Conservation (phyloP, 2,113 vertebrate species). For the Zeus faber region DNA sequence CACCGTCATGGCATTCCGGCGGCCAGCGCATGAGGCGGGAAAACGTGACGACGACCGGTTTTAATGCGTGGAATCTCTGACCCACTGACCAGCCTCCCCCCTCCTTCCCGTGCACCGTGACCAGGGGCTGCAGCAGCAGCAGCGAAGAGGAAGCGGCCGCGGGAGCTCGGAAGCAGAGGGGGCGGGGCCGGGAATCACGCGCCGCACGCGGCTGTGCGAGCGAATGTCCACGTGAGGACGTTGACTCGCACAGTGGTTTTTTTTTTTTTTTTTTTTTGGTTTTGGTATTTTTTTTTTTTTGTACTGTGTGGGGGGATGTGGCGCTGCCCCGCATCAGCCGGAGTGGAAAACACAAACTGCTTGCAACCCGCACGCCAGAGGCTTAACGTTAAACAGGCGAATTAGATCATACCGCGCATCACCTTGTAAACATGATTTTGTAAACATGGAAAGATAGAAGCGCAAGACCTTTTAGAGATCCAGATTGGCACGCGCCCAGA, state of each 20-base stretch:
- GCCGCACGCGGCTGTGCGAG: constrained; percentile 72
- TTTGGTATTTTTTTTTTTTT: no score
- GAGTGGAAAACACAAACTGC: neutral
- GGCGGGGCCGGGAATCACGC: constrained; percentile 62
- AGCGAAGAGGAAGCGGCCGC: constrained; percentile 47
- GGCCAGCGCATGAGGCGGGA: constrained; percentile 50
- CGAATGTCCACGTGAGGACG: constrained; percentile 73
- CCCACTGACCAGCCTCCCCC: constrained; percentile 78
- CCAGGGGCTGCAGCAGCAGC: neutral
- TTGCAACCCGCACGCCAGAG: constrained; percentile 21
- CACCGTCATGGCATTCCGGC: neutral
- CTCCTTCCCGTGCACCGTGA: no score
- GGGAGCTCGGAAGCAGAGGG: constrained; percentile 35
- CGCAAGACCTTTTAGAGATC: no score
- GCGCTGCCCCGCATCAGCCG: constrained; percentile 19
- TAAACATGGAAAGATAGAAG: no score
- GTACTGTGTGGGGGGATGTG: constrained; percentile 43
- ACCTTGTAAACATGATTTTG: no score
- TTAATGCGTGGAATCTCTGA: constrained; percentile 65
- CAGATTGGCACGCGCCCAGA: no score
- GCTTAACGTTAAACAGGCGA: constrained; percentile 30
- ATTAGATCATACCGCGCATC: neutral
- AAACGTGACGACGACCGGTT: constrained; percentile 68
- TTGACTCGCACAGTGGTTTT: no score
- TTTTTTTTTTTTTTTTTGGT: no score